Percentiles rank a stretch among this genome's conserved stretches.
Evolutionary conservation across 2,888 invertebrate genomes (phyloP).

Genomic region (Microctonus hyperodae): DNA sequence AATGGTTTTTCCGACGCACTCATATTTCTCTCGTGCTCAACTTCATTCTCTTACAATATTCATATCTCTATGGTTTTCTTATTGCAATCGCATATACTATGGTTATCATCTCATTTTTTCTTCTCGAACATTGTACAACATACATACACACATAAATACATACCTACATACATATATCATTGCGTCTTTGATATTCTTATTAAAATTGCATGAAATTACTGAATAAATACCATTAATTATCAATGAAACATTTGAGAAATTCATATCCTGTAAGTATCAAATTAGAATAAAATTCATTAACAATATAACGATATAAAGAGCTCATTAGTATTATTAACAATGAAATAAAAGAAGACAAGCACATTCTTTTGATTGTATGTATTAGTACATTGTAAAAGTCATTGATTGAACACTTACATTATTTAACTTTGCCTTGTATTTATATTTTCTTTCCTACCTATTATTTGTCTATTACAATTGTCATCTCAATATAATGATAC

Average conservation of each 20-base stretch:
- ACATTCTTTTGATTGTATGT: constrained; percentile 3
- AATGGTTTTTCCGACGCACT: no score
- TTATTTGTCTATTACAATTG: neutral
- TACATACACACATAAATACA: neutral
- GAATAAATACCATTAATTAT: neutral
- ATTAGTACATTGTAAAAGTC: constrained; percentile 27
- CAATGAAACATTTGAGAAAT: neutral
- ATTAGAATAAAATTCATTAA: neutral
- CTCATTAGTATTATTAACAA: neutral
- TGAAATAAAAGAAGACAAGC: neutral
- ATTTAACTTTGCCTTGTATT: neutral
- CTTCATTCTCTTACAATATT: neutral
- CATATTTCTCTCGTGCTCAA: neutral
- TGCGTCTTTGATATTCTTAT: neutral
- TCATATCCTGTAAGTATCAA: neutral
- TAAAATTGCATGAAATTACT: neutral
- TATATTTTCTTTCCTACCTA: neutral
- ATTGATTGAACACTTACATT: constrained; percentile 25
- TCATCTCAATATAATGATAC: no score
- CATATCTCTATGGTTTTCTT: neutral
- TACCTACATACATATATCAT: neutral
- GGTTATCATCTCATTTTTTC: neutral
- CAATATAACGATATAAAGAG: neutral
- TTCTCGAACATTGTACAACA: neutral
- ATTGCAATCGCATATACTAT: neutral